Evolutionary conservation across 2,797 vertebrate genomes (phyloP), one percentile per base, ranked within the genome.

Genomic region (Chelidonichthys spinosus): DNA sequence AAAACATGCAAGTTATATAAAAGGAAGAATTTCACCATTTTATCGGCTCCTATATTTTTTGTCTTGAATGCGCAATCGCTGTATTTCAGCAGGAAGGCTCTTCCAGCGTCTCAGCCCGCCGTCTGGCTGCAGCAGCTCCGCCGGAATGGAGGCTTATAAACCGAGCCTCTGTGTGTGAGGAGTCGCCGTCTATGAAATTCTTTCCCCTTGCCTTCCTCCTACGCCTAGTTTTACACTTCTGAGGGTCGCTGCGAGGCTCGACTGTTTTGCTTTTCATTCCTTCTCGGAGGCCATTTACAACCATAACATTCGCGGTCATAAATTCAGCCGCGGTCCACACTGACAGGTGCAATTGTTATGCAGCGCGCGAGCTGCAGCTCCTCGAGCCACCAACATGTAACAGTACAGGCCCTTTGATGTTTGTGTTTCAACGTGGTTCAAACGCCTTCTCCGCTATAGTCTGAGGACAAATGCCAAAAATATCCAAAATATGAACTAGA

Each of bases 321-420:
- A 98, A 98, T 98, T 98, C 94, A 95, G 94, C 94, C 92, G 94
- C 95, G 94, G 94, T 95, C 95, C 95, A 91, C 95, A 96, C 89
- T 98, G 98, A 98, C 98, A 99, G 97, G 97, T 98, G 97, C 90
- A 96, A 98, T 98, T 99, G 96, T 97, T 97, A 98, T 97, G 97
- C 97, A 93, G 94, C 92, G 94, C 90, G 95, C 95, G 91, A 90
- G 90, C 94, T 91, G 92, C 84, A 76, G 69, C 92, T 90, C 85
- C 80, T 83, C 91, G 82, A 91, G 93, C 95, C 95, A 95, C 95
- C 85, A 83, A 76, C 88, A 69, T 86, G 25, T 25, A 25, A 89
- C 89, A 92, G 86, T 87, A 65, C 53, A 87, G 70, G 49, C 60
- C 72, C 74, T 84, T 81, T 84, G 68, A 87, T 87, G 66, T 82